Conservation (phyloP, 2,888 invertebrate species). For the Hanleya hanleyi region DNA sequence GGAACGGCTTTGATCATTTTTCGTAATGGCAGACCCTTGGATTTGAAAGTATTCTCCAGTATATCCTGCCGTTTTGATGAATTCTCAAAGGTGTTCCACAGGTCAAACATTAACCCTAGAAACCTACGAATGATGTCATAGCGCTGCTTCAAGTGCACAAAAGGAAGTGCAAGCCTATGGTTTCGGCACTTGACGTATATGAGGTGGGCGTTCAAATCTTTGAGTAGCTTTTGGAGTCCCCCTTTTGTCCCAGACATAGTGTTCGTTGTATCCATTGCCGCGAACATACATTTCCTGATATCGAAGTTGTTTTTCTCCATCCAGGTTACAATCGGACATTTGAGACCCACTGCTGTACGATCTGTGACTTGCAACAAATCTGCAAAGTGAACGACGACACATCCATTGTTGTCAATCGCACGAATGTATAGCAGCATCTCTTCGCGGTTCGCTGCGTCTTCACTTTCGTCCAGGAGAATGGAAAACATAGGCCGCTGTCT, state of each 20-base stretch:
- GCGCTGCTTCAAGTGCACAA: neutral
- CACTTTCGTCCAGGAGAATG: too few relatives aligned
- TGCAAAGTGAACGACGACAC: neutral
- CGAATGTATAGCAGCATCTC: neutral
- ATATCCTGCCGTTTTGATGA: neutral
- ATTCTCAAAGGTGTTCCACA: neutral
- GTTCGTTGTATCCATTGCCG: neutral
- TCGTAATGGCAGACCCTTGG: neutral
- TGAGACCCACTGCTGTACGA: neutral
- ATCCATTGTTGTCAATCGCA: neutral
- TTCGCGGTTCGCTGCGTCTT: neutral
- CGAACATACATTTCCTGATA: neutral
- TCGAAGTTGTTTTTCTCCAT: too few relatives aligned
- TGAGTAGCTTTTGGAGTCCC: neutral
- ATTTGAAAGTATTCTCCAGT: neutral
- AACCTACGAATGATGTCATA: neutral
- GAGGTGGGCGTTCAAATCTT: too few relatives aligned
- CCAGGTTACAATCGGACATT: too few relatives aligned
- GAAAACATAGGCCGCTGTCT: neutral
- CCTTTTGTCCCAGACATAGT: neutral
- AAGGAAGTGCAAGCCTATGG: neutral
- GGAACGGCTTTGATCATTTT: too few relatives aligned
- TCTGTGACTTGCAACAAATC: neutral
- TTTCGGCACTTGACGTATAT: too few relatives aligned
- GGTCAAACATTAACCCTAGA: neutral